Evolutionary conservation across 2,888 invertebrate genomes (phyloP).

Genomic region (Sericinus montela): DNA sequence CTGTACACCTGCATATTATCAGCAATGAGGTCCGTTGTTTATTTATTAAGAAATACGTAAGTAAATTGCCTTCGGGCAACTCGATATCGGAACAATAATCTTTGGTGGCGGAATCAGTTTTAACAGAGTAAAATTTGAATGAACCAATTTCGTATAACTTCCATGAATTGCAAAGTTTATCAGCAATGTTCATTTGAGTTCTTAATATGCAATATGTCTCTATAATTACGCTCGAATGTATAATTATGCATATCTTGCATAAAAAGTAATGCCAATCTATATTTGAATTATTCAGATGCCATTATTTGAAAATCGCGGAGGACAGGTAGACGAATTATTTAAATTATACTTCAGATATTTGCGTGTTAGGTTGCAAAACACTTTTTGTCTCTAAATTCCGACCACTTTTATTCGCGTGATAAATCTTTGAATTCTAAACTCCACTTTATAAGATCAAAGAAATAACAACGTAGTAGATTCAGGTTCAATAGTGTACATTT

Average conservation of each 20-base stretch:
- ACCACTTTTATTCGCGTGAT: constrained; percentile 71
- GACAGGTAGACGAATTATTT: constrained; percentile 64
- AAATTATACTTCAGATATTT: constrained; percentile 51
- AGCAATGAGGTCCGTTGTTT: constrained; percentile 35
- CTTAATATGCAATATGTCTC: too few species aligned
- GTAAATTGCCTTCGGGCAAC: constrained; percentile 18
- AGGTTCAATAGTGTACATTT: too few species aligned
- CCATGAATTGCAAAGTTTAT: constrained; percentile 1
- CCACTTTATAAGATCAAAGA: too few species aligned
- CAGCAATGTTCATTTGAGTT: neutral
- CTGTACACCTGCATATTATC: constrained; percentile 41
- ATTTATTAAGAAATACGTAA: constrained; percentile 33
- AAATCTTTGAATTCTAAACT: constrained; percentile 24
- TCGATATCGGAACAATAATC: constrained; percentile 20
- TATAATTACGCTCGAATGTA: too few species aligned
- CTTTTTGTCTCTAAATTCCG: constrained; percentile 64
- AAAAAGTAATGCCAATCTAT: constrained; percentile 33
- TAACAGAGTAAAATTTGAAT: constrained; percentile 11
- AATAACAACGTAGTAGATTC: too few species aligned
- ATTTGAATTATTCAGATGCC: constrained; percentile 49
- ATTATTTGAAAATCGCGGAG: constrained; percentile 49
- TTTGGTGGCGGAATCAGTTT: constrained; percentile 18
- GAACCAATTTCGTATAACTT: neutral
- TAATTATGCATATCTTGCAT: neutral
- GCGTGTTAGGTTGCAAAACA: constrained; percentile 64